Evolutionary conservation across 2,113 vertebrate genomes (phyloP).

Genomic region (Campylomormyrus tamandua): DNA sequence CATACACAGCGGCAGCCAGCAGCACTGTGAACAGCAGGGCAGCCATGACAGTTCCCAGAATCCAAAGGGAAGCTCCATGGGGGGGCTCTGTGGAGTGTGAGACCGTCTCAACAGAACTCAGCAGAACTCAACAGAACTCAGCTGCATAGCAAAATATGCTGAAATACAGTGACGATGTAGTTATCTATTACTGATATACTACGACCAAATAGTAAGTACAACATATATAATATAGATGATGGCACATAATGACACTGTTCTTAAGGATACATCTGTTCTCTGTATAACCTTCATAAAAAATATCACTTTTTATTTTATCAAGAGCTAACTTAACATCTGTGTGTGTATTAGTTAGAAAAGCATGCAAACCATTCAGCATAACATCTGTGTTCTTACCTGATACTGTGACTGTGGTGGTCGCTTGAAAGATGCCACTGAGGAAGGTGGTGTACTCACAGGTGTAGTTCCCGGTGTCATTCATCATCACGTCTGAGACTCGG

Average conservation of each 20-base stretch:
- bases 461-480: neutral
- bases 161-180: neutral
- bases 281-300: too few species aligned
- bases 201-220: neutral
- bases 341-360: neutral
- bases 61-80: neutral
- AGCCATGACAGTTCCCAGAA: neutral
- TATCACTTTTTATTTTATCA: too few species aligned
- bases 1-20: neutral
- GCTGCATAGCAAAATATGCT: neutral
- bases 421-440: neutral
- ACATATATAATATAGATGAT: neutral
- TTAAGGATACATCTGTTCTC: too few species aligned
- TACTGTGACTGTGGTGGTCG: neutral
- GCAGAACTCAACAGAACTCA: neutral
- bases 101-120: neutral
- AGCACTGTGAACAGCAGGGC: neutral
- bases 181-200: neutral
- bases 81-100: neutral
- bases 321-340: neutral
- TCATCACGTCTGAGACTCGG: neutral
- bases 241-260: too few species aligned
- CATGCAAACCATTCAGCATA: neutral
- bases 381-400: neutral
- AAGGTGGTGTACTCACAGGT: neutral